A percentile compares a stretch with the other conserved stretches of the same genome.
These are phyloP conservation scores for Heteromurus nitidus DNA, from an alignment of 2,888 invertebrate genomes.

Conservation along the genomic window DNA sequence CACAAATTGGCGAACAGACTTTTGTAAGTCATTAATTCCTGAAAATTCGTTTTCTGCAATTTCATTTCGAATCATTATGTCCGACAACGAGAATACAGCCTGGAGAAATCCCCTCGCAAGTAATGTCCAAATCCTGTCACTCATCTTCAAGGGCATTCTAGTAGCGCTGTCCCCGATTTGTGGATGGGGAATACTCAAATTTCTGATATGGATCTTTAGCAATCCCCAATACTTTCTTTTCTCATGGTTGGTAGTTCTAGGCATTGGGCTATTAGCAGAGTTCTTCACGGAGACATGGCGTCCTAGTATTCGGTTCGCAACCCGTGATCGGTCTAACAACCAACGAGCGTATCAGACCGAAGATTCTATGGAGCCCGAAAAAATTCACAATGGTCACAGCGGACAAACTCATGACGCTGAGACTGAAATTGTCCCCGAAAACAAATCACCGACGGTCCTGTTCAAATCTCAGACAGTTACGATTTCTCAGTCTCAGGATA, in stretches of 20 bases:
- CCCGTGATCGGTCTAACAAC: background rate
- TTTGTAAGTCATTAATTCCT: too few relatives aligned
- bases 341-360: background rate
- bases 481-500: too few relatives aligned
- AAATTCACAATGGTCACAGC: background rate
- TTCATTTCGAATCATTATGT: too few relatives aligned
- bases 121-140: constrained; percentile 19
- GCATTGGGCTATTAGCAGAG: constrained; percentile 42
- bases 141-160: constrained; percentile 47
- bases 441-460: constrained; percentile 31
- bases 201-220: constrained; percentile 37
- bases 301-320: background rate
- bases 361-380: background rate
- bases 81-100: too few relatives aligned
- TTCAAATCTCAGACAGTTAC: constrained; percentile 21
- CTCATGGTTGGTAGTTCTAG: constrained; percentile 36
- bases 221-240: constrained; percentile 58
- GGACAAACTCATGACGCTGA: background rate
- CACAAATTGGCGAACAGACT: too few relatives aligned
- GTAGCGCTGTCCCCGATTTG: constrained; percentile 41
- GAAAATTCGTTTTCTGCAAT: too few relatives aligned
- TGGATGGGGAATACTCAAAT: constrained; percentile 32
- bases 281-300: constrained; percentile 43
- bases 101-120: too few relatives aligned
- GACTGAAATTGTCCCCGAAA: background rate